These are phyloP conservation scores for Anarhynchus alexandrinus DNA, from an alignment of 2,113 vertebrate species.

Conservation along the genomic window DNA sequence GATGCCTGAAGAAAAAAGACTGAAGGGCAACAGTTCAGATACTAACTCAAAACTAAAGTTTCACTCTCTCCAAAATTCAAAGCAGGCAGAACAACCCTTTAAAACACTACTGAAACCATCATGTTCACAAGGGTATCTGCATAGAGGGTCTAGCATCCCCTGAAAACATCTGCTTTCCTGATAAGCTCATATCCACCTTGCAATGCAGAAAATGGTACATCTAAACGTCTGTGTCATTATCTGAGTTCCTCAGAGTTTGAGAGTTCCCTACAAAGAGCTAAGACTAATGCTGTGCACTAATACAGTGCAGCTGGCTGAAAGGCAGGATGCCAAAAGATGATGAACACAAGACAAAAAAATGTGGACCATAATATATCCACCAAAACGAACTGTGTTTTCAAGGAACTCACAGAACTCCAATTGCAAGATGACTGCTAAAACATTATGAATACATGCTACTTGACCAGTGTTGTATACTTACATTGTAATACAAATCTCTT, in stretches of 20 bases:
- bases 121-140: background rate
- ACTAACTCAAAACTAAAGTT: background rate
- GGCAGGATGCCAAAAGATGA: background rate
- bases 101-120: background rate
- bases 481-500: background rate
- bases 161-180: background rate
- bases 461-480: background rate
- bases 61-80: background rate
- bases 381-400: background rate
- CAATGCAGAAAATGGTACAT: background rate
- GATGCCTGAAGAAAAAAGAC: background rate
- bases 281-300: background rate
- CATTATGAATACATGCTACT: background rate
- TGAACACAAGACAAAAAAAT: background rate
- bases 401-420: background rate
- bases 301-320: background rate
- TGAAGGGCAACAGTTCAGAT: background rate
- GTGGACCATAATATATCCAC: background rate
- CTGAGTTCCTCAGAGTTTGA: background rate
- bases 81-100: background rate
- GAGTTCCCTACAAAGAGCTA: background rate
- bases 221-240: background rate
- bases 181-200: background rate
- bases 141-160: background rate
- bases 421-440: background rate